Conservation (phyloP, 2,888 invertebrate species). For the Spodoptera picta region DNA sequence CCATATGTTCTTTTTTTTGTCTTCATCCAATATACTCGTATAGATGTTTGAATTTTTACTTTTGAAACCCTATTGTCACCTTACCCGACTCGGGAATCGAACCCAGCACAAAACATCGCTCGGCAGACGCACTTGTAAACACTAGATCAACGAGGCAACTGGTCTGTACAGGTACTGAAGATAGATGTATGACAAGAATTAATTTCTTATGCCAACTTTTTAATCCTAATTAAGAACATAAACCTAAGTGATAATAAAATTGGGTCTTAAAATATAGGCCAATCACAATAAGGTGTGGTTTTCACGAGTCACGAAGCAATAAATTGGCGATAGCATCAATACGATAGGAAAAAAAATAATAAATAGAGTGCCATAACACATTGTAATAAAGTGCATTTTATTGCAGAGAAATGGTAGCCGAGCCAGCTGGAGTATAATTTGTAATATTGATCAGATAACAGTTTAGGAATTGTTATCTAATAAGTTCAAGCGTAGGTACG, state of each 20-base stretch:
- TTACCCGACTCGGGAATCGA: too few relatives aligned
- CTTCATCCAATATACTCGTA: too few relatives aligned
- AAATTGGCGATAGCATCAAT: conserved; percentile 30
- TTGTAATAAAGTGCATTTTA: conserved; percentile 15
- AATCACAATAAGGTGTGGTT: conserved; percentile 12
- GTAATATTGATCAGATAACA: conserved; percentile 5
- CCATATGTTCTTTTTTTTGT: too few relatives aligned
- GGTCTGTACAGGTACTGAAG: too few relatives aligned
- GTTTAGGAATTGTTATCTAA: not conserved
- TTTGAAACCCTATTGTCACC: too few relatives aligned
- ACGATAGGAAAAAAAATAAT: conserved; percentile 17
- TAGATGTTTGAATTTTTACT: too few relatives aligned
- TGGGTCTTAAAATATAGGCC: too few relatives aligned
- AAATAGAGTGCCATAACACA: conserved; percentile 12
- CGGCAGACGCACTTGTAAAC: too few relatives aligned
- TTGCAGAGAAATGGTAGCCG: conserved; percentile 8
- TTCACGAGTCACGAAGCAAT: conserved; percentile 5
- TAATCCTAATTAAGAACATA: not conserved
- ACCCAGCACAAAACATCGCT: too few relatives aligned
- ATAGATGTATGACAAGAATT: too few relatives aligned
- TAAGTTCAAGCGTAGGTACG: not conserved
- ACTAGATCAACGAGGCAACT: too few relatives aligned
- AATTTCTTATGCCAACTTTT: too few relatives aligned
- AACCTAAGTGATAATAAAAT: conserved; percentile 8
- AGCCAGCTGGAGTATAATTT: not conserved